Base-by-base conservation (phyloP, 1,140 invertebrate species). In the Euwallacea fornicatus region DNA sequence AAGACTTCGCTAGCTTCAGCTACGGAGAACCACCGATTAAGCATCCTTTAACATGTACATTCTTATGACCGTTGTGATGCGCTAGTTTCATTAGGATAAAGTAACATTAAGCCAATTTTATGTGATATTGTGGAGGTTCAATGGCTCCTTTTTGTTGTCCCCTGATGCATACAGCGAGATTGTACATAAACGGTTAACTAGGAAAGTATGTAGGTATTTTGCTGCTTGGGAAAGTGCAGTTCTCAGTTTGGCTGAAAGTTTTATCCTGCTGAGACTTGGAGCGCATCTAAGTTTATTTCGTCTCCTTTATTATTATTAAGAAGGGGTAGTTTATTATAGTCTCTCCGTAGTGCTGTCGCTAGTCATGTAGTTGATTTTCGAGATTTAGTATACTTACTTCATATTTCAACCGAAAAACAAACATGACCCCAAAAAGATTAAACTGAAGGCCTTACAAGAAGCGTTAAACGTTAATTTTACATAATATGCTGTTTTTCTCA, bases 1-100 rank as follows among this genome's bases (percentile, higher is more conserved):
- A 80, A 80, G 79, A 80, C 79, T 80, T 79, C 71, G 77, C 76
- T 72, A 75, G 77, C 76, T 74, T 76, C 74, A 76, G 74, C 71
- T 74, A 66, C 72, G 69, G 76, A 76, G 71, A 61, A 69, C 66
- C 43, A 72, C 53, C 53, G 33, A 59, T 59, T 66, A 58, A 58
- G 43, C 65, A 73, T 74, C 61, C 67, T 60, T 66, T 71, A 56
- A 66, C 21, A 15, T 56, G 64, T 69, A 62, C 33, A 60, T 59
- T 67, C 42, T 58, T 66, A 66, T 66, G 64, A 66, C 53, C 13
- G 42, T 58, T 61, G 56, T 62, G 47, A 69, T 61, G 66, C 56
- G 64, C 64, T 66, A 66, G 64, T 56, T 33, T 33, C 21, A 65
- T 65, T 65, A 54, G 62, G 62, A 53, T 65, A 33, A 65, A 53